These are phyloP conservation scores for Melitaea athalia DNA, from an alignment of 2,888 invertebrate genomes.

Conservation along the genomic window DNA sequence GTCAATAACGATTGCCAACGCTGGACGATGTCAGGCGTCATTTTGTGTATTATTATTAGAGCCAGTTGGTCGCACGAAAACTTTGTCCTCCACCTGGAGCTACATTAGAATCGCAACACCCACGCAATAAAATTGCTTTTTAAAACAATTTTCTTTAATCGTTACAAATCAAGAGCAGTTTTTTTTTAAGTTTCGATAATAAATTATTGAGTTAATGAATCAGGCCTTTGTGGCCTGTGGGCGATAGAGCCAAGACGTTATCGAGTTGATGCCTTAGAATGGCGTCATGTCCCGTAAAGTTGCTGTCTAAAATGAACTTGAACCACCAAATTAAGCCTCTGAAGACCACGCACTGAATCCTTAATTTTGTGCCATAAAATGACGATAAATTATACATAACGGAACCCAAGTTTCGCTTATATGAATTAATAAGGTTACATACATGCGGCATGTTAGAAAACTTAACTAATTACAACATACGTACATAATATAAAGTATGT, in stretches of 20 bases:
- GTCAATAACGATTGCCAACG: slow-evolving; percentile 59
- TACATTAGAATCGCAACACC: slow-evolving; percentile 29
- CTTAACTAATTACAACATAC: too few species aligned
- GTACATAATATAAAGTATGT: too few species aligned
- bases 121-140: slow-evolving; percentile 18
- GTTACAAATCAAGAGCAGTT: slow-evolving; percentile 20
- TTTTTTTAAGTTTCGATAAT: slow-evolving; percentile 28
- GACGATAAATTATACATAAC: slow-evolving; percentile 1
- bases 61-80: slow-evolving; percentile 41
- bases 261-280: slow-evolving; percentile 30
- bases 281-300: slow-evolving; percentile 31
- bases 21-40: slow-evolving; percentile 43
- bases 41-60: slow-evolving; percentile 52
- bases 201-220: slow-evolving; percentile 38
- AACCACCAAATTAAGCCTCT: slow-evolving; percentile 32
- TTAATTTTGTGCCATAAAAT: slow-evolving; percentile 17
- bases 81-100: slow-evolving; percentile 37
- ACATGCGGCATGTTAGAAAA: too few species aligned
- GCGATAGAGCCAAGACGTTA: slow-evolving; percentile 37
- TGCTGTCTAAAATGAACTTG: slow-evolving; percentile 23
- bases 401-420: not conserved
- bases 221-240: slow-evolving; percentile 39
- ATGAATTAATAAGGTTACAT: not conserved
- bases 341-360: slow-evolving; percentile 12
- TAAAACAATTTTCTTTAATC: slow-evolving; percentile 16